A percentile compares a stretch with the other conserved stretches of the same genome.
Evolutionary conservation across 1,140 invertebrate genomes (phyloP).

Genomic region (Drosophila burlai): DNA sequence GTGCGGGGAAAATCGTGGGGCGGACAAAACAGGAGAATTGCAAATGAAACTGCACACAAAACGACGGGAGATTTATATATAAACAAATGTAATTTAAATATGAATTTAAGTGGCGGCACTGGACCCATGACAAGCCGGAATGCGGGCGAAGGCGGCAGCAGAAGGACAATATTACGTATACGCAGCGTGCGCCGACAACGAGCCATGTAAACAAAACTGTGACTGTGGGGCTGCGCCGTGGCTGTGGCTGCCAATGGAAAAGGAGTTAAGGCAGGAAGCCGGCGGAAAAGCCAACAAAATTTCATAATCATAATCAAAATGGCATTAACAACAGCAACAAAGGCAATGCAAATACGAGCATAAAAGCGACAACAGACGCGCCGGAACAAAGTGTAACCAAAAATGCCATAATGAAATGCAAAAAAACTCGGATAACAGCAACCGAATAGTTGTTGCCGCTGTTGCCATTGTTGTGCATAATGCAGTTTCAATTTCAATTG

Average conservation of each 20-base stretch:
- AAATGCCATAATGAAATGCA: slow-evolving; percentile 80
- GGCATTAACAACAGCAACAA: slow-evolving; percentile 83
- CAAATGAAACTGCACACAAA: slow-evolving; percentile 50
- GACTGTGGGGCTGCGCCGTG: slow-evolving; percentile 43
- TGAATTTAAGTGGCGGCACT: slow-evolving; percentile 72
- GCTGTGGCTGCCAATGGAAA: slow-evolving; percentile 38
- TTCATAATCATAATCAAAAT: slow-evolving; percentile 84
- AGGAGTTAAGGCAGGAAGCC: slow-evolving; percentile 29
- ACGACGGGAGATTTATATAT: slow-evolving; percentile 34
- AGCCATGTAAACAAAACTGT: slow-evolving; percentile 77
- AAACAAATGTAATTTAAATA: slow-evolving; percentile 79
- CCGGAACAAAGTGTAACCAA: slow-evolving; percentile 78
- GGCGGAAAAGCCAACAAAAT: slow-evolving; percentile 65
- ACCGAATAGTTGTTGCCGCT: slow-evolving; percentile 51
- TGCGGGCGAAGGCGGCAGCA: slow-evolving; percentile 33
- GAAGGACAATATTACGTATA: slow-evolving; percentile 64
- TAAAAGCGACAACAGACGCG: slow-evolving; percentile 73
- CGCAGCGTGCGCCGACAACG: slow-evolving; percentile 73
- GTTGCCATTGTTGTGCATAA: slow-evolving; percentile 68
- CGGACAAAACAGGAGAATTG: slow-evolving; percentile 43
- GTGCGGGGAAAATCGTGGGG: slow-evolving; percentile 19
- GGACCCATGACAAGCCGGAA: slow-evolving; percentile 45
- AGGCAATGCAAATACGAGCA: slow-evolving; percentile 78
- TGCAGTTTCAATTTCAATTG: slow-evolving; percentile 84
- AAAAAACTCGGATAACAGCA: slow-evolving; percentile 48